phyloP scores from a whole-genome alignment of 53 echinoderm and acorn worm genomes.

The Paracentrotus lividus region DNA sequence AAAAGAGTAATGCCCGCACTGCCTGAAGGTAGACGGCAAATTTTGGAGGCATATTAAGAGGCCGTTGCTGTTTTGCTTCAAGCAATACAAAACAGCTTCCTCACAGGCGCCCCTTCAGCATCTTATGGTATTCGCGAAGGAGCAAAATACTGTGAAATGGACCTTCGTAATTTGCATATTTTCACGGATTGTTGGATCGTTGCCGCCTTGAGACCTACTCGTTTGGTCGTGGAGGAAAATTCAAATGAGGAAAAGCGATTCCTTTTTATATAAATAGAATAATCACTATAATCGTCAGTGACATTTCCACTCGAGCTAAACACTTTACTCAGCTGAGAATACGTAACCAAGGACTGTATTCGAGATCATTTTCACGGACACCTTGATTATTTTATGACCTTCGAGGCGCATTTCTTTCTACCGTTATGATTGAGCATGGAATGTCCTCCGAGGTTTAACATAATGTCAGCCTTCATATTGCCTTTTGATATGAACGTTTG shows the following conservation, averaged over 20 bases:
- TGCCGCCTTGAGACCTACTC: background rate
- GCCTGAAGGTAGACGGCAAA: slow-evolving; percentile 35
- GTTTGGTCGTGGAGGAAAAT: background rate
- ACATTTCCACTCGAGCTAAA: slow-evolving; percentile 38
- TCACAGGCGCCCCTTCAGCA: slow-evolving; percentile 22
- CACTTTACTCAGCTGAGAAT: slow-evolving; percentile 5
- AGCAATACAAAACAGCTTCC: background rate
- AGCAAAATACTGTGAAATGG: slow-evolving; percentile 54
- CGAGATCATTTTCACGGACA: slow-evolving; percentile 17
- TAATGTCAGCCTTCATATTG: too few species aligned
- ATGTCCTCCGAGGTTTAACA: too few species aligned
- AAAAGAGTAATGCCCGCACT: slow-evolving; percentile 45
- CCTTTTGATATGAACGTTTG: too few species aligned
- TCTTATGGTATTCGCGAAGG: slow-evolving; percentile 24
- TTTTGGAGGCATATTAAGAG: background rate
- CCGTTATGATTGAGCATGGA: background rate
- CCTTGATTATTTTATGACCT: background rate
- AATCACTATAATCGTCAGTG: slow-evolving; percentile 36
- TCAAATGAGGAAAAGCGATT: slow-evolving; percentile 13
- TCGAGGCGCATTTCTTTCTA: background rate
- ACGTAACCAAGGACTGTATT: background rate
- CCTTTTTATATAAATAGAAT: background rate
- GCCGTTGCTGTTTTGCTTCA: slow-evolving; percentile 12
- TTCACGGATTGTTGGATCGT: background rate
- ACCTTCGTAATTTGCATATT: slow-evolving; percentile 28